phyloP scores from a whole-genome alignment of 2,797 vertebrate species.

The Liasis olivaceus region DNA sequence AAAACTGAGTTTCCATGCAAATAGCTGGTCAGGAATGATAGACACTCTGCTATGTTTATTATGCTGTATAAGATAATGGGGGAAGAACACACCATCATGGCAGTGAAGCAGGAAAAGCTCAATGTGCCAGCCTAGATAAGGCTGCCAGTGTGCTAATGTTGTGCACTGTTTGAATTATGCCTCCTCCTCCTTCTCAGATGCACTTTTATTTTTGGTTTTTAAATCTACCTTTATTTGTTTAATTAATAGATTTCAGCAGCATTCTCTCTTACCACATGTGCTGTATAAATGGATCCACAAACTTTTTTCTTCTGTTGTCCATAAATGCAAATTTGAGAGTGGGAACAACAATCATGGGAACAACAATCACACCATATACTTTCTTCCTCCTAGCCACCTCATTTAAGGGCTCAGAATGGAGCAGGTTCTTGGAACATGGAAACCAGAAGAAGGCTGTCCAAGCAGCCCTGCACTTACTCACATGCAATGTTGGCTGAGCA shows the following conservation, averaged over 20 bases:
- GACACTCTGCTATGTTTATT: slow-evolving; percentile 6
- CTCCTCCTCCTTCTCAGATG: slow-evolving; percentile 9
- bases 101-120: slow-evolving; percentile 28
- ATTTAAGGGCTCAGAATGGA: slow-evolving; percentile 13
- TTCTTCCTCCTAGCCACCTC: not conserved
- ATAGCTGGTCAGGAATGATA: not conserved
- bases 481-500: not conserved
- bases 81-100: not conserved
- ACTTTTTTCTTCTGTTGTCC: slow-evolving; percentile 2
- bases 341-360: slow-evolving; percentile 39
- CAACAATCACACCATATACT: not conserved
- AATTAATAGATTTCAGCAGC: slow-evolving; percentile 22
- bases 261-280: not conserved
- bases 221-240: slow-evolving; percentile 13
- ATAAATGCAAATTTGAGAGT: slow-evolving; percentile 4
- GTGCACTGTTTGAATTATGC: slow-evolving; percentile 20
- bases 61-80: not conserved
- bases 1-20: not conserved
- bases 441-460: not conserved
- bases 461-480: not conserved
- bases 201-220: slow-evolving; percentile 12
- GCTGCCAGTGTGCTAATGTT: not conserved
- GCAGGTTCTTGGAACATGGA: not conserved
- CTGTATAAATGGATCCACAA: slow-evolving; percentile 16
- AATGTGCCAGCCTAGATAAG: slow-evolving; percentile 34